Conservation (phyloP, 2,797 vertebrate genomes). For the Arrhamphus sclerolepis region DNA sequence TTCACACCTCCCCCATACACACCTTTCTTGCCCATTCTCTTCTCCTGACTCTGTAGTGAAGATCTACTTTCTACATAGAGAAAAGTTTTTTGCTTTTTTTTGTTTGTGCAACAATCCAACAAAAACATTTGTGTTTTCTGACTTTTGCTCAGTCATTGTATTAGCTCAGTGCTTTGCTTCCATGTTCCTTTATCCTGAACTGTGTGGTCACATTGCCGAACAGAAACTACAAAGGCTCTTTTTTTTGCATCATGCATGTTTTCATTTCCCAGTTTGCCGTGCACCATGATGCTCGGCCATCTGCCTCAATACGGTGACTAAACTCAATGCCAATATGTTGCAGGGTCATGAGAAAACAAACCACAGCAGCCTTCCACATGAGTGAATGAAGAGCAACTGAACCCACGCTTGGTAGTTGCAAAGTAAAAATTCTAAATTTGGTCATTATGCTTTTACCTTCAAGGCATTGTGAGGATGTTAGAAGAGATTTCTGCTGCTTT, state of each 20-base stretch:
- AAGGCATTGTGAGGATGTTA: background rate
- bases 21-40: slow-evolving; percentile 9
- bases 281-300: slow-evolving; percentile 85
- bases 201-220: slow-evolving; percentile 47
- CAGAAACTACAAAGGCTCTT: slow-evolving; percentile 50
- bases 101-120: slow-evolving; percentile 9
- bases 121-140: slow-evolving; percentile 19
- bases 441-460: slow-evolving; percentile 22
- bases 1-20: slow-evolving; percentile 20
- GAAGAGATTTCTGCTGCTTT: slow-evolving; percentile 9
- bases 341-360: slow-evolving; percentile 82
- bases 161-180: slow-evolving; percentile 10
- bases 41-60: slow-evolving; percentile 9
- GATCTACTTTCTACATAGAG: slow-evolving; percentile 36
- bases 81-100: slow-evolving; percentile 19
- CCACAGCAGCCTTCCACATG: slow-evolving; percentile 63
- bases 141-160: background rate
- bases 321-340: slow-evolving; percentile 79
- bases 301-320: slow-evolving; percentile 78
- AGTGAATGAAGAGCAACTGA: slow-evolving; percentile 42
- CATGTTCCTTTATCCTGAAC: background rate
- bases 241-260: slow-evolving; percentile 63
- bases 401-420: slow-evolving; percentile 10
- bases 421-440: slow-evolving; percentile 5
- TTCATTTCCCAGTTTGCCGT: slow-evolving; percentile 79